phyloP scores from a whole-genome alignment of 2,113 vertebrate genomes.

The Bathybates hornii region DNA sequence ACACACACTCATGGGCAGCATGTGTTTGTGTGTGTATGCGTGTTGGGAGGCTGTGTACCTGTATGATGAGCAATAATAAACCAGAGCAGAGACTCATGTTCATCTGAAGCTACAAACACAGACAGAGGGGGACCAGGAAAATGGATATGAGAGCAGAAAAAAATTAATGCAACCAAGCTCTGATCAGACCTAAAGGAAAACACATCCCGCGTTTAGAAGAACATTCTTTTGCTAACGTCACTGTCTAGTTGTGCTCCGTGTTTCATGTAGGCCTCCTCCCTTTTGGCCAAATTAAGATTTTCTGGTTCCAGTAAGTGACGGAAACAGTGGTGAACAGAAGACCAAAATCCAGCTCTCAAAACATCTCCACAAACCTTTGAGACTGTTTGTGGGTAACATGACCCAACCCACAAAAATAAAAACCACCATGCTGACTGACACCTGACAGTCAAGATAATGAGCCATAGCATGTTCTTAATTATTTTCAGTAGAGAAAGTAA shows the following conservation, averaged over 20 bases:
- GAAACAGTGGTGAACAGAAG: neutral
- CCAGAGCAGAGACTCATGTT: conserved; percentile 10
- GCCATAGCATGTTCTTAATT: neutral
- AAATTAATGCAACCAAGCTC: neutral
- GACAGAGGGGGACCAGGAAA: conserved; percentile 3
- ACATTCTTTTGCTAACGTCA: neutral
- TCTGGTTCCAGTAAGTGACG: conserved; percentile 25
- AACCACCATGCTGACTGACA: neutral
- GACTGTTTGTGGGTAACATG: neutral
- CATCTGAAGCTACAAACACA: conserved; percentile 43
- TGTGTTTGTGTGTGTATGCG: conserved; percentile 6
- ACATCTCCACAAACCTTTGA: neutral
- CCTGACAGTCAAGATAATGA: neutral
- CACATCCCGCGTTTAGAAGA: neutral
- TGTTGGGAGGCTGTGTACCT: conserved; percentile 21
- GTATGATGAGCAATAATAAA: conserved; percentile 47
- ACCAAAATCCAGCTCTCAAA: conserved; percentile 9
- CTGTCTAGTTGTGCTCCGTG: neutral
- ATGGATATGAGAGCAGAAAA: conserved; percentile 22
- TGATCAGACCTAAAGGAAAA: neutral
- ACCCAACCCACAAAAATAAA: neutral
- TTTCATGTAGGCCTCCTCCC: neutral
- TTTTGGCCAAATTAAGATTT: neutral
- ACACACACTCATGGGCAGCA: neutral
- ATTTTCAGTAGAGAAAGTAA: neutral